Evolutionary conservation across 2,797 vertebrate species (phyloP).

Genomic region (Vireo griseus): DNA sequence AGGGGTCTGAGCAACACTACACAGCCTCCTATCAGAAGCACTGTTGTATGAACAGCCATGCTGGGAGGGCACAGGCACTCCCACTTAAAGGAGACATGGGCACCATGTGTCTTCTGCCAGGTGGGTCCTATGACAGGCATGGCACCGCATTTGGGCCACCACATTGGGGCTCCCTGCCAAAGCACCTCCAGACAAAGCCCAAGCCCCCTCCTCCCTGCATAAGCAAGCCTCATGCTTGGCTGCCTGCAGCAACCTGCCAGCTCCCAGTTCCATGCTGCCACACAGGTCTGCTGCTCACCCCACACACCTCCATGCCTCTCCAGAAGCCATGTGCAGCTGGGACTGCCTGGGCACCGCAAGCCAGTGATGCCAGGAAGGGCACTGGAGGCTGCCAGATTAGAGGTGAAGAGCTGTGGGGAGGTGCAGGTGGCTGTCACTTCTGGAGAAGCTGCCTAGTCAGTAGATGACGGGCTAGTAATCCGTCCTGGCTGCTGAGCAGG

Average conservation of each 20-base stretch:
- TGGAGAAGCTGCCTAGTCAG: neutral
- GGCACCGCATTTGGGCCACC: fast-evolving
- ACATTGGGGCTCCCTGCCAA: fast-evolving
- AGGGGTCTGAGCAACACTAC: neutral
- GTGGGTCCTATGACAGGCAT: fast-evolving
- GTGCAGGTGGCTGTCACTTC: neutral
- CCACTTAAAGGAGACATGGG: neutral
- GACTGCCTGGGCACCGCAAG: neutral
- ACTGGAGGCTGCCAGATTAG: neutral
- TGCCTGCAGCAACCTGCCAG: neutral
- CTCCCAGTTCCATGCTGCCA: fast-evolving
- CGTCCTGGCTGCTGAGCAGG: neutral
- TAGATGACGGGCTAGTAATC: fast-evolving
- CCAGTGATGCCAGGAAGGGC: neutral
- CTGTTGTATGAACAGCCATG: neutral
- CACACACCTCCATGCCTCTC: fast-evolving
- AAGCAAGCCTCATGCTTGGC: neutral
- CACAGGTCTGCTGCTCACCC: neutral
- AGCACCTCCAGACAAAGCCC: neutral
- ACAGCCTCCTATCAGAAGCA: neutral
- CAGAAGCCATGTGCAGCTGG: fast-evolving
- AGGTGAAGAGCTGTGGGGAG: fast-evolving
- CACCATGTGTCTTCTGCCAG: neutral
- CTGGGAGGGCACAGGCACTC: neutral
- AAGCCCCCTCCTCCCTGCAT: fast-evolving